These are phyloP conservation scores for Diaphora mendica DNA, from an alignment of 2,888 invertebrate species.

Conservation along the genomic window DNA sequence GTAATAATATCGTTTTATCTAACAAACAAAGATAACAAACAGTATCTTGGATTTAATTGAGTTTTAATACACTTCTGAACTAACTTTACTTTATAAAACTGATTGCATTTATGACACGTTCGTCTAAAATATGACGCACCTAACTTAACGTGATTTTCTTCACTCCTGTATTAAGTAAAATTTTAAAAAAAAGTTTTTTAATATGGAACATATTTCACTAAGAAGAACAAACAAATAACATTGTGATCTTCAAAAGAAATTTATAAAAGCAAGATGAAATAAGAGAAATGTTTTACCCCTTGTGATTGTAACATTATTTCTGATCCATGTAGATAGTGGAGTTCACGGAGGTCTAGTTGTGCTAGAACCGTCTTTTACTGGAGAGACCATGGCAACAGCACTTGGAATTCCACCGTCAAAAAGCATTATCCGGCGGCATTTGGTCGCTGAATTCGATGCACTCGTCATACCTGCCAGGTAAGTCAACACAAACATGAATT, in stretches of 20 bases:
- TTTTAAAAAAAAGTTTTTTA: too few relatives aligned
- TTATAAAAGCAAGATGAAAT: background rate
- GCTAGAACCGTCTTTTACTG: slow-evolving; percentile 96
- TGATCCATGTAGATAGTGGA: slow-evolving; percentile 91
- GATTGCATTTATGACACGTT: background rate
- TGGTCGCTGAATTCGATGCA: slow-evolving; percentile 96
- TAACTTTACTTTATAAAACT: background rate
- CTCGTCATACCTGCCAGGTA: slow-evolving; percentile 97
- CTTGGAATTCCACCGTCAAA: slow-evolving; percentile 96
- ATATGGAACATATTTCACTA: too few relatives aligned
- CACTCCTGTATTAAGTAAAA: background rate
- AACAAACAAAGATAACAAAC: too few relatives aligned
- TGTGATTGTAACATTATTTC: background rate
- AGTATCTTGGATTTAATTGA: too few relatives aligned
- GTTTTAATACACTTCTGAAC: background rate
- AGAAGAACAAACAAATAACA: too few relatives aligned
- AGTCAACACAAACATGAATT: slow-evolving; percentile 46
- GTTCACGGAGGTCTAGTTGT: slow-evolving; percentile 98
- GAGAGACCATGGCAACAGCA: slow-evolving; percentile 97
- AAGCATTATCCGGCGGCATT: slow-evolving; percentile 96
- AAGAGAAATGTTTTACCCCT: background rate
- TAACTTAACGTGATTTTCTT: background rate
- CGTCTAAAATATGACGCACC: background rate
- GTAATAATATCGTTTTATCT: too few relatives aligned
- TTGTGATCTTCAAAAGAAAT: too few relatives aligned